Evolutionary conservation across 2,797 vertebrate species (phyloP).

Genomic region (Lithobates pipiens): DNA sequence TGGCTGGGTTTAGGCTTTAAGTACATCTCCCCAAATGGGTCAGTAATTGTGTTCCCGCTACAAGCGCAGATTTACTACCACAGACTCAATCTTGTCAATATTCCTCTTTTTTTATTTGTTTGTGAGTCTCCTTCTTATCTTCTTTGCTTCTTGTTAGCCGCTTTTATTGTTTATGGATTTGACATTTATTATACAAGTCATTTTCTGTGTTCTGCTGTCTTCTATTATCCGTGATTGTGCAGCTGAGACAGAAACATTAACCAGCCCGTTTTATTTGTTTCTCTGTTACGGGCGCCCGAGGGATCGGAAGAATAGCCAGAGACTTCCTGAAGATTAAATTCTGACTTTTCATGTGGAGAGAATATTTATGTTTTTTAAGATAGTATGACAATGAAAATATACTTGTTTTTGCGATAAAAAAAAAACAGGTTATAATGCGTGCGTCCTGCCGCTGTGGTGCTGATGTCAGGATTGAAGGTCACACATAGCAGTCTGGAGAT

Average conservation of each 20-base stretch:
- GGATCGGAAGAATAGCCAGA: background rate
- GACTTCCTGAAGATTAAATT: constrained; percentile 5
- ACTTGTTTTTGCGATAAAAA: background rate
- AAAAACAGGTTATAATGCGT: too few relatives aligned
- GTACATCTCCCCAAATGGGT: background rate
- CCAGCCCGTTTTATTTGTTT: constrained; percentile 20
- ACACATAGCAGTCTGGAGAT: too few relatives aligned
- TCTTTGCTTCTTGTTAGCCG: constrained; percentile 18
- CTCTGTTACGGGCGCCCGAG: constrained; percentile 2
- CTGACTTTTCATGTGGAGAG: background rate
- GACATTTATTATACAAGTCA: constrained; percentile 51
- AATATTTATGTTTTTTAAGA: background rate
- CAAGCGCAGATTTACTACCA: background rate
- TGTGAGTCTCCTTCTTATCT: background rate
- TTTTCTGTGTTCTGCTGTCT: constrained; percentile 29
- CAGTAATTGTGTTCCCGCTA: constrained; percentile 7
- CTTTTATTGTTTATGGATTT: constrained; percentile 25
- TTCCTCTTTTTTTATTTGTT: constrained; percentile 18
- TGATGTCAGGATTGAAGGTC: too few relatives aligned
- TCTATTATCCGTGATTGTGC: constrained; percentile 9
- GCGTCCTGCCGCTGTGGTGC: too few relatives aligned
- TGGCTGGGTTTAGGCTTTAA: too few relatives aligned
- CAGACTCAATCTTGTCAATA: background rate
- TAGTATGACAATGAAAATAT: background rate
- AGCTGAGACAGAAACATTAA: constrained; percentile 3